Percentiles rank a stretch among this genome's conserved stretches.
Evolutionary conservation across 2,888 invertebrate genomes (phyloP).

Genomic region (Nezara viridula): DNA sequence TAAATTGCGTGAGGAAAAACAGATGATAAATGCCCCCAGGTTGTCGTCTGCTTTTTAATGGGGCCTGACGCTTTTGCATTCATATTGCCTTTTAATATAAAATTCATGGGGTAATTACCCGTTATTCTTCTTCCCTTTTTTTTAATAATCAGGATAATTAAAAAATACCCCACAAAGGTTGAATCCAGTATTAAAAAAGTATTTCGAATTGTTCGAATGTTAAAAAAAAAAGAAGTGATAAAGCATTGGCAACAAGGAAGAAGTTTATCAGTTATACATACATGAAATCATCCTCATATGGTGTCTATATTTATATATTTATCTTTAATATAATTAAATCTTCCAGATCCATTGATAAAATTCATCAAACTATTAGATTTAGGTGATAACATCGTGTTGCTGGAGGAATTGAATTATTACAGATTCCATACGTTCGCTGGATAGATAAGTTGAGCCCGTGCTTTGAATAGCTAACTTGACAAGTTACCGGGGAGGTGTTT

Average conservation of each 20-base stretch:
- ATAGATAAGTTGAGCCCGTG: constrained; percentile 30
- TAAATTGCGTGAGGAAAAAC: background rate
- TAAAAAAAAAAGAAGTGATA: too few species aligned
- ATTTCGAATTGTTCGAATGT: background rate
- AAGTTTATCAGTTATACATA: too few species aligned
- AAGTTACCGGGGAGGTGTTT: background rate
- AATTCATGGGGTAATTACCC: background rate
- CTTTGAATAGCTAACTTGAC: background rate
- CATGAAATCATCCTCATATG: too few species aligned
- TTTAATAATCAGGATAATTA: background rate
- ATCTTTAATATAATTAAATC: too few species aligned
- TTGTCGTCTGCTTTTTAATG: background rate
- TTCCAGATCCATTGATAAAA: too few species aligned
- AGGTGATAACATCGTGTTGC: background rate
- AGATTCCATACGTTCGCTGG: background rate
- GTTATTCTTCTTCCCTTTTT: background rate
- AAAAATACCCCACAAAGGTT: background rate
- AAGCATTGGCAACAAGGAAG: too few species aligned
- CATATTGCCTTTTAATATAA: constrained; percentile 11
- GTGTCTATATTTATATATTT: too few species aligned
- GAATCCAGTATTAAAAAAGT: background rate
- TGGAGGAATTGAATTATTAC: background rate
- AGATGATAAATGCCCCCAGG: background rate
- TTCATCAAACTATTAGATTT: background rate
- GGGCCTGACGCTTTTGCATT: background rate